Evolutionary conservation across 2,113 vertebrate genomes (phyloP), one percentile per base, ranked within the genome.

Genomic region (Polyodon spathula): DNA sequence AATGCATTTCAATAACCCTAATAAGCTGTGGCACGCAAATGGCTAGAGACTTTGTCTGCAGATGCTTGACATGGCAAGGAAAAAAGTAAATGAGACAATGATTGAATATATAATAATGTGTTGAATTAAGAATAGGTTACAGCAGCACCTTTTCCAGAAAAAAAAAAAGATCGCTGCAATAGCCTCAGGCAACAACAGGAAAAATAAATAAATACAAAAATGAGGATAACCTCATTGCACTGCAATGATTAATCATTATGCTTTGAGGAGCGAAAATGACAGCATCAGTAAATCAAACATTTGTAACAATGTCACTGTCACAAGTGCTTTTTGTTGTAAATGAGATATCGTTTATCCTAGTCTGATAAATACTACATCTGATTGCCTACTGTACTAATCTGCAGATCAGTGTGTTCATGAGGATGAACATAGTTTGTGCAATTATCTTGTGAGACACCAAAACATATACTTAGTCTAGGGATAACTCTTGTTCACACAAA

Each of bases 71-170:
- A 54, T 16, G 11, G 16, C 16, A 54, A 54, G 53, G 53, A 16
- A 54, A 54, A n/a, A 54, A 54, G 16, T 54, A 54, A 54, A 54
- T 54, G n/a, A 54, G 53, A 54, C 53, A 54, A 16, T 54, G 53
- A 54, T 54, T 54, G 5, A 54, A 54, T 54, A 54, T 54, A 54
- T 37, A 4, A 54, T 54, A 54, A 54, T 54, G 53, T 54, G 53
- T 27, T 54, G 53, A 16, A 54, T 54, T 54, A 54, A 37, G 53
- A 54, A 54, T 54, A 54, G 5, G 53, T 54, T 54, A 37, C n/a
- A 8, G 16, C 15, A 4, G 53, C 53, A 54, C 53, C 53, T 54
- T 54, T 54, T 16, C 53, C 53, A 17, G n/a, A n/a, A n/a, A n/a
- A n/a, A 54, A 54, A 54, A 50, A 54, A 6, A 14, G 15, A 54